Conservation (phyloP, 2,797 vertebrate species). For the Sphenodon punctatus region DNA sequence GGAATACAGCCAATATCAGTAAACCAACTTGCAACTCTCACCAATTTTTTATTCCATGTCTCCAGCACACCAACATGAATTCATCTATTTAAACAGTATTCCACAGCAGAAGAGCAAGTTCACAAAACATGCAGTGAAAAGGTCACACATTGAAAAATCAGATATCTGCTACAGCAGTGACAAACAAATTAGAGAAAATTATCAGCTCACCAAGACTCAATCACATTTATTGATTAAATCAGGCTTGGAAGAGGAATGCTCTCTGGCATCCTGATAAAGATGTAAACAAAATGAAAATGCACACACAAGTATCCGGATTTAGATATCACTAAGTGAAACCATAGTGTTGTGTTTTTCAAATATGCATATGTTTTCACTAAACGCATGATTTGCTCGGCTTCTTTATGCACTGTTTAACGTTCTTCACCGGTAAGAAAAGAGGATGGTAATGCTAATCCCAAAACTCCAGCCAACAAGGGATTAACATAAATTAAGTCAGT, state of each 20-base stretch:
- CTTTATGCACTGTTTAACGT: not conserved
- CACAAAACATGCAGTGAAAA: not conserved
- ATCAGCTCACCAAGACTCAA: not conserved
- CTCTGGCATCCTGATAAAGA: not conserved
- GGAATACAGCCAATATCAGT: no score
- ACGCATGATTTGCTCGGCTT: not conserved
- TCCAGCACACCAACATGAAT: not conserved
- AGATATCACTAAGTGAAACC: not conserved
- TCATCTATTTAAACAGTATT: not conserved
- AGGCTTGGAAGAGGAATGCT: not conserved
- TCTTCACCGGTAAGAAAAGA: not conserved
- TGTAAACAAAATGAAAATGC: not conserved
- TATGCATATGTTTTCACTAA: no score
- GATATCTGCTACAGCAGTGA: not conserved
- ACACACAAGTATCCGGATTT: not conserved
- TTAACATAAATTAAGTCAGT: not conserved
- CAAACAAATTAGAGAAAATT: not conserved
- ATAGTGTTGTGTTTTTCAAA: not conserved
- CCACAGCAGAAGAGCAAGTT: not conserved
- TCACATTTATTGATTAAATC: not conserved
- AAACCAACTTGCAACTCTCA: no score
- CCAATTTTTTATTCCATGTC: no score
- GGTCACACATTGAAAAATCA: not conserved
- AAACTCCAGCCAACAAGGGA: not conserved
- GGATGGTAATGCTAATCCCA: not conserved